phyloP scores from a whole-genome alignment of 2,113 vertebrate genomes.

The Aspiorhynchus laticeps region DNA sequence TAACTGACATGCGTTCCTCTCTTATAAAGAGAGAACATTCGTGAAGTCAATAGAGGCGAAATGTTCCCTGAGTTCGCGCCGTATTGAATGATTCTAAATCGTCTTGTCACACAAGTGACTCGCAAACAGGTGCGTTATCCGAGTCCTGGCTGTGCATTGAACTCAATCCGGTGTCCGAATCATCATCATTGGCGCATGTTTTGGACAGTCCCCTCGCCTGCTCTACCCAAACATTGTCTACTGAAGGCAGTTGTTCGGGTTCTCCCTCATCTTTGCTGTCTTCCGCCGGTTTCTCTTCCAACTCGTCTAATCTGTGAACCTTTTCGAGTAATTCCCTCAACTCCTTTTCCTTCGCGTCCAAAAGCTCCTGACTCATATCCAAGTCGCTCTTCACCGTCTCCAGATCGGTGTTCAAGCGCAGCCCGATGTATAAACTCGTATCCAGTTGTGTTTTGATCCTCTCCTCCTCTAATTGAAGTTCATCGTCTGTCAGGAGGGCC shows the following conservation, averaged over 20 bases:
- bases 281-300: slow-evolving; percentile 53
- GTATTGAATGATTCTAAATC: not conserved
- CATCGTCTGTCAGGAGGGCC: slow-evolving; percentile 69
- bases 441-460: slow-evolving; percentile 89
- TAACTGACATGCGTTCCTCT: slow-evolving; percentile 48
- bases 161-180: slow-evolving; percentile 95
- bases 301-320: slow-evolving; percentile 77
- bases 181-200: slow-evolving; percentile 84
- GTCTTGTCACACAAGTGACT: slow-evolving; percentile 85
- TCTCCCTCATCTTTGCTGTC: slow-evolving; percentile 41
- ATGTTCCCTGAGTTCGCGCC: slow-evolving; percentile 42
- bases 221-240: slow-evolving; percentile 79
- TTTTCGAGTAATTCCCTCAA: slow-evolving; percentile 82
- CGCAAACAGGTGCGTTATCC: slow-evolving; percentile 86
- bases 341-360: slow-evolving; percentile 85
- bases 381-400: slow-evolving; percentile 82
- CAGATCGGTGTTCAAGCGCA: slow-evolving; percentile 88
- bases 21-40: slow-evolving; percentile 48
- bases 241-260: slow-evolving; percentile 38
- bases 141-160: slow-evolving; percentile 99
- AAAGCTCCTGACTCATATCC: slow-evolving; percentile 81
- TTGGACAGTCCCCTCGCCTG: slow-evolving; percentile 82
- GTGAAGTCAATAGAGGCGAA: slow-evolving; percentile 57
- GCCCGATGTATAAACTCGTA: slow-evolving; percentile 91
- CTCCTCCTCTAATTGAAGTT: slow-evolving; percentile 82